A percentile compares a stretch with the other conserved stretches of the same genome.
Conservation (phyloP, 1,140 invertebrate genomes). For the Tribolium madens region DNA sequence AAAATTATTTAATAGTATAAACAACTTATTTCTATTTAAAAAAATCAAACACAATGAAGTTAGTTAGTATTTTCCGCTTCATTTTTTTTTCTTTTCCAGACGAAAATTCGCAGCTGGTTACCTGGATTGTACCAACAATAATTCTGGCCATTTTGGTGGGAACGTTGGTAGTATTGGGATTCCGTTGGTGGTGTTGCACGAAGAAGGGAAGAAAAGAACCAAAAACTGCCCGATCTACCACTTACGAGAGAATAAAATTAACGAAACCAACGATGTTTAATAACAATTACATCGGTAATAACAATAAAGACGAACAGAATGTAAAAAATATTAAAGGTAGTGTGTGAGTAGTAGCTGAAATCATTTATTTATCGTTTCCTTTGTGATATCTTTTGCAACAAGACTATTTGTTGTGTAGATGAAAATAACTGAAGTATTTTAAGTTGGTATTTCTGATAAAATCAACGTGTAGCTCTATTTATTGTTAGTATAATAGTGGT, state of each 20-base stretch:
- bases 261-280: constrained; percentile 5
- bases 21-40: no score
- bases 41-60: no score
- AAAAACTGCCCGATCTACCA: constrained; percentile 1
- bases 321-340: constrained; percentile 3
- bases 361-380: constrained; percentile 10
- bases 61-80: no score
- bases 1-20: no score
- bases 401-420: constrained; percentile 17
- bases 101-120: neutral
- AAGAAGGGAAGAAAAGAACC: constrained; percentile 27
- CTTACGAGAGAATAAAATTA: constrained; percentile 11
- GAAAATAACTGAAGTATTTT: constrained; percentile 16
- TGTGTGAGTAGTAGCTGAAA: neutral
- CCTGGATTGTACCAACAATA: neutral
- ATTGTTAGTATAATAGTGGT: neutral
- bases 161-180: neutral
- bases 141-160: neutral
- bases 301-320: neutral
- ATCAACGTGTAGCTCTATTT: neutral
- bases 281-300: constrained; percentile 13
- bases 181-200: neutral
- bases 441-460: neutral
- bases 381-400: constrained; percentile 27
- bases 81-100: neutral